Evolutionary conservation across 2,113 vertebrate species (phyloP).

Genomic region (Strix uralensis): DNA sequence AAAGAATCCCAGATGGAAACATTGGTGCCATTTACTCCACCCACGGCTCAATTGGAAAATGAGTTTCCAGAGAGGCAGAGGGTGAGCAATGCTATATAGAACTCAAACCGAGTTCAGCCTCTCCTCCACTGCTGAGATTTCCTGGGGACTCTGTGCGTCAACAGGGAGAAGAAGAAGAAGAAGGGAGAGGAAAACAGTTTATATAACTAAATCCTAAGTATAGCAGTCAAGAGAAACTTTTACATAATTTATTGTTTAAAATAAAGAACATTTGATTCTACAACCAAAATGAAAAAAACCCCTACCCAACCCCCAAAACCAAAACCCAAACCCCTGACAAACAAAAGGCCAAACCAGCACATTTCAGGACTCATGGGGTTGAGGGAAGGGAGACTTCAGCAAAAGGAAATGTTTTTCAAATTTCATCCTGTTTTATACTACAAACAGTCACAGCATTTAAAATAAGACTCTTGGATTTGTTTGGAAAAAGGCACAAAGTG

Average conservation of each 20-base stretch:
- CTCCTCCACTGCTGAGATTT: slow-evolving; percentile 9
- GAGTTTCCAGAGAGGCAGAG: slow-evolving; percentile 21
- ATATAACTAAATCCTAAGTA: slow-evolving; percentile 41
- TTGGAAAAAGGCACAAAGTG: not conserved
- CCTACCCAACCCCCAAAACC: not conserved
- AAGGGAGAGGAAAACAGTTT: slow-evolving; percentile 50
- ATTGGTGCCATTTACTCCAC: slow-evolving; percentile 12
- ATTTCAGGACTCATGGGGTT: not conserved
- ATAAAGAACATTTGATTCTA: not conserved
- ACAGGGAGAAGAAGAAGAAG: slow-evolving; percentile 16
- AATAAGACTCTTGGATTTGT: not conserved
- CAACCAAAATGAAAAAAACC: not conserved
- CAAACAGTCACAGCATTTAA: not conserved
- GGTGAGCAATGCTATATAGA: not conserved
- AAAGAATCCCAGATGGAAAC: slow-evolving; percentile 42
- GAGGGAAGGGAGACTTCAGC: not conserved
- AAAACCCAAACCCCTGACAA: not conserved
- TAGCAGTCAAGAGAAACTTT: slow-evolving; percentile 8
- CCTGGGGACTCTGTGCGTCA: not conserved
- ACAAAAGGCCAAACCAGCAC: slow-evolving; percentile 3
- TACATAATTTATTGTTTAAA: slow-evolving; percentile 21
- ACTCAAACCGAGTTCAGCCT: slow-evolving; percentile 5
- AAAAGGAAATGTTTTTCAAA: not conserved
- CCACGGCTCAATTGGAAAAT: not conserved
- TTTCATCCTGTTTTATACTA: not conserved